A percentile compares a stretch with the other conserved stretches of the same genome.
Evolutionary conservation across 2,888 invertebrate genomes (phyloP).

Genomic region (Trissolcus brochymenae): DNA sequence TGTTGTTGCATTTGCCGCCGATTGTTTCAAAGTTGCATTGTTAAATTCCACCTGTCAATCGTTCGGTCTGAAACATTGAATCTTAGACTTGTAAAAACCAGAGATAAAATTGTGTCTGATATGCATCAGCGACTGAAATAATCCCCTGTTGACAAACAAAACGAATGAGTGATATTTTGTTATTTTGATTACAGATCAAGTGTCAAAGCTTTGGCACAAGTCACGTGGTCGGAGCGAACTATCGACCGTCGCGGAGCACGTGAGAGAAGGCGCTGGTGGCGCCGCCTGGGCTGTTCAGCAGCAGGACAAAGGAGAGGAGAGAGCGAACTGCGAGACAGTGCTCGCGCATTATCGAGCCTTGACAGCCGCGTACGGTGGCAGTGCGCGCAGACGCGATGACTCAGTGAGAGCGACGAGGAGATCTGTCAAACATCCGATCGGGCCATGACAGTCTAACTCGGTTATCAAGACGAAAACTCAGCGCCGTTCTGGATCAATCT

Average conservation of each 20-base stretch:
- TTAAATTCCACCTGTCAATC: no score
- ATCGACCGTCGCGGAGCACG: constrained; percentile 55
- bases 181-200: constrained; percentile 57
- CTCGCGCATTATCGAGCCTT: constrained; percentile 43
- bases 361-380: constrained; percentile 19
- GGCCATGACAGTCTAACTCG: no score
- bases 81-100: no score
- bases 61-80: no score
- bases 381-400: constrained; percentile 37
- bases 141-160: background rate
- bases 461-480: no score
- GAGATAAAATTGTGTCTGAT: no score
- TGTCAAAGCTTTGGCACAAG: constrained; percentile 56
- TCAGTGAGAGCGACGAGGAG: constrained; percentile 13
- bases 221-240: constrained; percentile 59
- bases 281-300: background rate
- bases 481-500: no score
- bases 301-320: constrained; percentile 20
- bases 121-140: no score
- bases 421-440: constrained; percentile 3
- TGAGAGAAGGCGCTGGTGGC: constrained; percentile 8
- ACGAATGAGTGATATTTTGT: background rate
- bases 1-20: background rate
- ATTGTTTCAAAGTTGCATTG: no score
- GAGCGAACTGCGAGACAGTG: constrained; percentile 11